Conservation (phyloP, 2,797 vertebrate genomes). For the Scyliorhinus canicula region DNA sequence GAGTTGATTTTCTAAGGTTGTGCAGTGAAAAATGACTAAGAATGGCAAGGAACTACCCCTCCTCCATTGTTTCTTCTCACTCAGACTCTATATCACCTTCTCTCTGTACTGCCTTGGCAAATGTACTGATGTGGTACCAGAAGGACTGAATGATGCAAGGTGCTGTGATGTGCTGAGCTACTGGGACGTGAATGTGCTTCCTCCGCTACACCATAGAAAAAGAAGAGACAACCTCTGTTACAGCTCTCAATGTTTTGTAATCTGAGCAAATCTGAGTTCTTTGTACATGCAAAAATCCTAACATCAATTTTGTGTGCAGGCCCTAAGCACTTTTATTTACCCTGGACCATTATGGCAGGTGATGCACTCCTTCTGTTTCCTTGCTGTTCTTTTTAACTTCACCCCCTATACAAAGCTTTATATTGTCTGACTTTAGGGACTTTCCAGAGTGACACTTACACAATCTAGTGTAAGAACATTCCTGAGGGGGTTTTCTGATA, state of each 20-base stretch:
- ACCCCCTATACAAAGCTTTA: neutral
- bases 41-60: neutral
- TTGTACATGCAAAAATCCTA: neutral
- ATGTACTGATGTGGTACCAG: neutral
- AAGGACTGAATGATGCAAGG: too few relatives aligned
- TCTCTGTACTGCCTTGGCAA: neutral
- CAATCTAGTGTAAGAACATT: neutral
- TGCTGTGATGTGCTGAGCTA: neutral
- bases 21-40: neutral
- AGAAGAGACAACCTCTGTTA: neutral
- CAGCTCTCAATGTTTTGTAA: neutral
- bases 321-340: too few relatives aligned
- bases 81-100: neutral
- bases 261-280: neutral
- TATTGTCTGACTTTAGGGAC: neutral
- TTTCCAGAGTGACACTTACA: neutral
- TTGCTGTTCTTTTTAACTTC: neutral
- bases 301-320: neutral
- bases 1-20: neutral
- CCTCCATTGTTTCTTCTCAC: neutral
- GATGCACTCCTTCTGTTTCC: neutral
- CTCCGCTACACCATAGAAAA: neutral
- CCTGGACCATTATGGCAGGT: neutral
- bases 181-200: neutral
- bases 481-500: neutral